Percentiles rank a stretch among this genome's conserved stretches.
Conservation (phyloP, 1,140 invertebrate genomes). For the Theocolax elegans region DNA sequence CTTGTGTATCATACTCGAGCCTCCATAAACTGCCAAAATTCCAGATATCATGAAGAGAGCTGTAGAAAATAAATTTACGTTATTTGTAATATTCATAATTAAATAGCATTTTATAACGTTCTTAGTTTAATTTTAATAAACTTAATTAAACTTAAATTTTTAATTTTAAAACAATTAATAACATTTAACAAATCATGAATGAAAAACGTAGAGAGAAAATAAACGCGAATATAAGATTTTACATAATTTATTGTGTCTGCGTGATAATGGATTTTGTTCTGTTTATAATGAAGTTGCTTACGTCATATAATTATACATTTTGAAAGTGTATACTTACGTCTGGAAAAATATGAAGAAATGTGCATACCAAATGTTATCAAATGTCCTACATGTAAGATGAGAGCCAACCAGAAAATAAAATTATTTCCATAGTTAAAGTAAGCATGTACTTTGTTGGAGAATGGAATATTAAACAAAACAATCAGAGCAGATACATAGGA, state of each 20-base stretch:
- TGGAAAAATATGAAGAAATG: conserved; percentile 60
- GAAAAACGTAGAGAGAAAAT: no score
- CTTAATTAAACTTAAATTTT: no score
- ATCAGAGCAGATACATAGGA: conserved; percentile 55
- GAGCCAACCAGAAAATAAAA: conserved; percentile 61
- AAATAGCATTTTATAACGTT: no score
- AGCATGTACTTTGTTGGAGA: conserved; percentile 54
- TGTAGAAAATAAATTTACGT: no score
- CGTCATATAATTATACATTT: conserved; percentile 6
- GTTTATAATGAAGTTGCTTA: no score
- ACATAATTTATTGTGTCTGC: no score
- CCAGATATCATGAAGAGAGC: conserved; percentile 48
- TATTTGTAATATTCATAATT: no score
- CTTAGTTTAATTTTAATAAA: no score
- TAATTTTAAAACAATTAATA: no score
- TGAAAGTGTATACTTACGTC: conserved; percentile 46
- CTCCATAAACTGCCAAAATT: conserved; percentile 48
- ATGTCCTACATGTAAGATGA: conserved; percentile 57
- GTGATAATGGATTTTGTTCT: no score
- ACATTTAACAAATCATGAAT: no score
- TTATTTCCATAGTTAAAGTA: conserved; percentile 60
- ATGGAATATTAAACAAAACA: conserved; percentile 57
- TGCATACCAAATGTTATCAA: conserved; percentile 62
- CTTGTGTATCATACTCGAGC: conserved; percentile 48
- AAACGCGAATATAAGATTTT: no score